Percentiles rank a stretch among this genome's conserved stretches.
phyloP scores from a whole-genome alignment of 2,113 vertebrate species.

The Entelurus aequoreus region DNA sequence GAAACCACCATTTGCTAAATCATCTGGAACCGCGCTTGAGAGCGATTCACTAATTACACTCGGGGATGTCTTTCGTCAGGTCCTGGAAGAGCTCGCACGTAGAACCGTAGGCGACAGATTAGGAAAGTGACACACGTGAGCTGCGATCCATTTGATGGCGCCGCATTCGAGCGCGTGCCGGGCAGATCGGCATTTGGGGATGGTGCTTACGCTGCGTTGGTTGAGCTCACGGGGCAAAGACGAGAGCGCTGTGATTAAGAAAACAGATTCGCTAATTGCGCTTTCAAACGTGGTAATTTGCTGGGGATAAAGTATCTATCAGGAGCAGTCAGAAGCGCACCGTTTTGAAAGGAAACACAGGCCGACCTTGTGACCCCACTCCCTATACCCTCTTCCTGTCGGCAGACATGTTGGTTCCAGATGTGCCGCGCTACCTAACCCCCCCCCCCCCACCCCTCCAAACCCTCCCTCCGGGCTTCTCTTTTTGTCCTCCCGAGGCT shows the following conservation, averaged over 20 bases:
- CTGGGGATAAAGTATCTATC: conserved; percentile 94
- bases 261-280: conserved; percentile 94
- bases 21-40: conserved; percentile 70
- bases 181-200: conserved; percentile 44
- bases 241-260: conserved; percentile 84
- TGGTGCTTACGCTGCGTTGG: conserved; percentile 56
- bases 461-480: conserved; percentile 42
- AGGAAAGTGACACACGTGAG: conserved; percentile 35
- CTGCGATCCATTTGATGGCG: conserved; percentile 45
- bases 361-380: conserved; percentile 79
- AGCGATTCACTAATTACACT: conserved; percentile 70
- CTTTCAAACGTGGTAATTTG: conserved; percentile 92
- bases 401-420: conserved; percentile 92
- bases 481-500: conserved; percentile 52
- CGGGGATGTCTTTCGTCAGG: conserved; percentile 62
- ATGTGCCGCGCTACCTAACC: conserved; percentile 70
- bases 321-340: conserved; percentile 82
- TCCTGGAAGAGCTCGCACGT: conserved; percentile 60
- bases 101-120: conserved; percentile 34
- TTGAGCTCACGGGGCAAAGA: conserved; percentile 43
- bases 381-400: conserved; percentile 83
- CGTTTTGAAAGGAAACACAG: conserved; percentile 86
- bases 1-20: conserved; percentile 72
- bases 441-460: conserved; percentile 3
- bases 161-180: conserved; percentile 41